These are phyloP conservation scores for Pomatorhinus ruficollis DNA, from an alignment of 2,113 vertebrate genomes.

Conservation along the genomic window DNA sequence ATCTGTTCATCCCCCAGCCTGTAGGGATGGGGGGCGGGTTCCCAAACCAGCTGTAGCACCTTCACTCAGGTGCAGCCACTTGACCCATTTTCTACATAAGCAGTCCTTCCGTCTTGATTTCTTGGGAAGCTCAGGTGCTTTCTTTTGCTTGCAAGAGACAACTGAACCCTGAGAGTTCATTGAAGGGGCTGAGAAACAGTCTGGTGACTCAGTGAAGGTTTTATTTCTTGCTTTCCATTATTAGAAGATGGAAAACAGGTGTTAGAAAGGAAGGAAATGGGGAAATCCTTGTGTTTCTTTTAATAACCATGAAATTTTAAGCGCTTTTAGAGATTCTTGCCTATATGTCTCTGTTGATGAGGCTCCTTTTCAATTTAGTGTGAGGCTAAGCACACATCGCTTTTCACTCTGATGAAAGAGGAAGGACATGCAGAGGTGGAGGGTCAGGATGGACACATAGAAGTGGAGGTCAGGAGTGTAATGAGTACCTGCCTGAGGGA, in stretches of 20 bases:
- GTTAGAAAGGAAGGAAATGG: neutral
- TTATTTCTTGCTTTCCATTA: neutral
- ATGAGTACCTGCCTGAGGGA: neutral
- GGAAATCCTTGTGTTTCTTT: constrained; percentile 6
- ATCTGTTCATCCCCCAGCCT: neutral
- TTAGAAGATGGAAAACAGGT: neutral
- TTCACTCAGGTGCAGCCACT: neutral
- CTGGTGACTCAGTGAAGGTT: neutral
- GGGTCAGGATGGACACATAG: neutral
- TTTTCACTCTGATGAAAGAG: neutral
- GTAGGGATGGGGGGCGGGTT: neutral
- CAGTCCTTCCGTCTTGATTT: neutral
- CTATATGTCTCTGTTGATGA: neutral
- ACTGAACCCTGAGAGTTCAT: neutral
- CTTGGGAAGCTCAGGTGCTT: neutral
- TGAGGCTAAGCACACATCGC: neutral
- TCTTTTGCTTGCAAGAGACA: neutral
- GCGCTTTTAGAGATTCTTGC: neutral
- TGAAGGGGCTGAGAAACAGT: neutral
- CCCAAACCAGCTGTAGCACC: neutral
- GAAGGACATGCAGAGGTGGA: neutral
- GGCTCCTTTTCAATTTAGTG: neutral
- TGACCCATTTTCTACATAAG: neutral
- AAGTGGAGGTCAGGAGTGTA: neutral
- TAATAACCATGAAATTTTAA: neutral